Evolutionary conservation across 1,140 invertebrate genomes (phyloP).

Genomic region (Pachypsylla venusta): DNA sequence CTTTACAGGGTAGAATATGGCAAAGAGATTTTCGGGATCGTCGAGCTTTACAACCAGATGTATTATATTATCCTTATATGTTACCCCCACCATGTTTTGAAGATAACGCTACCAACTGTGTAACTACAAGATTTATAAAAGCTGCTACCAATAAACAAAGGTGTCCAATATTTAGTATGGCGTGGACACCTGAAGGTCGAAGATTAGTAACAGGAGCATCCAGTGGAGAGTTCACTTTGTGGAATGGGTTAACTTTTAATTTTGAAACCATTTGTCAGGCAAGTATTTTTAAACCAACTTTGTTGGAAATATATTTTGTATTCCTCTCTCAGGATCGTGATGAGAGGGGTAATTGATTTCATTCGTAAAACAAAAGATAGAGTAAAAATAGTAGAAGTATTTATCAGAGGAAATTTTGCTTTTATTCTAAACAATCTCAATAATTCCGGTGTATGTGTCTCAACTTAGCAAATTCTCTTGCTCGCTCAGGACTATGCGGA

Average conservation of each 20-base stretch:
- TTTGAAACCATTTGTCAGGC: conserved; percentile 99
- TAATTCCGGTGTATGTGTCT: too few relatives aligned
- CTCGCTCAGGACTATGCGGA: too few relatives aligned
- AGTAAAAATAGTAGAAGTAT: too few relatives aligned
- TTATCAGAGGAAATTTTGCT: too few relatives aligned
- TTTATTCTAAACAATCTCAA: too few relatives aligned
- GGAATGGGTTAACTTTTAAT: conserved; percentile 99
- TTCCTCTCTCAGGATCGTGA: too few relatives aligned
- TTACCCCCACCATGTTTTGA: conserved; percentile 75
- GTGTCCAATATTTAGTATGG: conserved; percentile 96
- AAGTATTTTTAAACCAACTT: too few relatives aligned
- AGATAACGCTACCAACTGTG: conserved; percentile 92
- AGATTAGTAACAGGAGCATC: conserved; percentile 95
- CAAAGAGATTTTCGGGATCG: conserved; percentile 79
- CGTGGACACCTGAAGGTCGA: conserved; percentile 97
- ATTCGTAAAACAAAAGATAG: too few relatives aligned
- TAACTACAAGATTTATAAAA: conserved; percentile 92
- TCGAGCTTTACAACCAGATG: conserved; percentile 75
- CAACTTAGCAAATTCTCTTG: too few relatives aligned
- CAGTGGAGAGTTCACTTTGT: conserved; percentile 97
- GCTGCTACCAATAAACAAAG: conserved; percentile 99
- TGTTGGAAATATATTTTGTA: too few relatives aligned
- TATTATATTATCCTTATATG: conserved; percentile 74
- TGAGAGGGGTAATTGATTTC: too few relatives aligned
- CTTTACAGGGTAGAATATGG: conserved; percentile 70